A percentile compares a stretch with the other conserved stretches of the same genome.
Evolutionary conservation across 2,797 vertebrate genomes (phyloP).

Genomic region (Sciurus carolinensis): DNA sequence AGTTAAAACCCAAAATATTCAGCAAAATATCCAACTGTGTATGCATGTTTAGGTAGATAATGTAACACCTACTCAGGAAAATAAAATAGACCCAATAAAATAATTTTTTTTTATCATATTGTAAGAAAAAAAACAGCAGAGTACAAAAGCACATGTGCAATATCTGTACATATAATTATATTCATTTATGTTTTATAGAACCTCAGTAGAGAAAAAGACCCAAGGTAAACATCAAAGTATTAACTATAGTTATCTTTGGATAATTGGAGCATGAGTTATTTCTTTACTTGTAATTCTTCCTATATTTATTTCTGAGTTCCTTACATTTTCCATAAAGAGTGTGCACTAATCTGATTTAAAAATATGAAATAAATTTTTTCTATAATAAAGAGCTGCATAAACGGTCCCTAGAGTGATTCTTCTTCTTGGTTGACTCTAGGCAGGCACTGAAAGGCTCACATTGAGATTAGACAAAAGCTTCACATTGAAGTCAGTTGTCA

Average conservation of each 20-base stretch:
- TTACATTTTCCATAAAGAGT: neutral
- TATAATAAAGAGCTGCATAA: neutral
- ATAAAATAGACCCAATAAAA: neutral
- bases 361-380: neutral
- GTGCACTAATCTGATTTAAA: constrained; percentile 13
- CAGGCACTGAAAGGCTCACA: neutral
- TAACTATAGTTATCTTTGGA: neutral
- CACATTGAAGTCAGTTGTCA: neutral
- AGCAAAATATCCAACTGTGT: neutral
- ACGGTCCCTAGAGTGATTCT: neutral
- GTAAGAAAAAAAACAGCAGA: neutral
- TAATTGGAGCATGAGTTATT: neutral
- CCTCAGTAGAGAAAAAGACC: neutral
- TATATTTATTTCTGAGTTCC: constrained; percentile 43
- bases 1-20: constrained; percentile 29
- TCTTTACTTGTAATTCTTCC: neutral
- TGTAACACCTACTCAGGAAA: neutral
- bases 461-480: neutral
- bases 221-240: neutral
- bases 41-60: neutral
- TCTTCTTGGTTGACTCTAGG: neutral
- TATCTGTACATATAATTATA: neutral
- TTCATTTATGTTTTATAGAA: neutral
- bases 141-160: neutral
- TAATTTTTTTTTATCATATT: neutral